These are phyloP conservation scores for Sebastes oblongus DNA, from an alignment of 2,797 vertebrate species.

Conservation along the genomic window DNA sequence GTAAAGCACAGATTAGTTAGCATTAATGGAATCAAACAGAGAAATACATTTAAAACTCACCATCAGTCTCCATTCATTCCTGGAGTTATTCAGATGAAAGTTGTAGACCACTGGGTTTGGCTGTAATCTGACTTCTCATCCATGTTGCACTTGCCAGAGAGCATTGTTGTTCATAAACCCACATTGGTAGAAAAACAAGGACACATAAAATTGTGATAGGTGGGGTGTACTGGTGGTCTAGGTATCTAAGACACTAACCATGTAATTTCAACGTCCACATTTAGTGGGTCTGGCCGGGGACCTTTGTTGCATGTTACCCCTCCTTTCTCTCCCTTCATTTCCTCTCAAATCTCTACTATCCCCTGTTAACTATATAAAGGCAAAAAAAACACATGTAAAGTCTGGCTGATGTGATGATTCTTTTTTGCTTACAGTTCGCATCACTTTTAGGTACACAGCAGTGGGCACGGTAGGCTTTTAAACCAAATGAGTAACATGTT, in stretches of 20 bases:
- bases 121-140: neutral
- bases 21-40: neutral
- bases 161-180: neutral
- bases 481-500: neutral
- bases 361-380: neutral
- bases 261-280: neutral
- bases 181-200: neutral
- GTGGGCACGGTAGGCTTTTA: neutral
- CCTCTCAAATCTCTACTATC: neutral
- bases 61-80: neutral
- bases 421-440: neutral
- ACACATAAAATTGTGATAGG: neutral
- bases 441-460: neutral
- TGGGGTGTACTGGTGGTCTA: neutral
- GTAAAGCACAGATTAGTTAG: neutral
- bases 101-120: neutral
- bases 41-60: neutral
- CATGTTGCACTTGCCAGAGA: conserved; percentile 5
- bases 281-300: conserved; percentile 3
- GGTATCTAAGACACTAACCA: neutral
- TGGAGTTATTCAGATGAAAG: neutral
- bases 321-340: neutral
- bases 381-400: neutral
- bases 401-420: neutral
- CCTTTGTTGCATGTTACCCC: conserved; percentile 1